Percentiles rank a stretch among this genome's conserved stretches.
These are phyloP conservation scores for Gymnocypris eckloni DNA, from an alignment of 2,797 vertebrate genomes.

Conservation along the genomic window DNA sequence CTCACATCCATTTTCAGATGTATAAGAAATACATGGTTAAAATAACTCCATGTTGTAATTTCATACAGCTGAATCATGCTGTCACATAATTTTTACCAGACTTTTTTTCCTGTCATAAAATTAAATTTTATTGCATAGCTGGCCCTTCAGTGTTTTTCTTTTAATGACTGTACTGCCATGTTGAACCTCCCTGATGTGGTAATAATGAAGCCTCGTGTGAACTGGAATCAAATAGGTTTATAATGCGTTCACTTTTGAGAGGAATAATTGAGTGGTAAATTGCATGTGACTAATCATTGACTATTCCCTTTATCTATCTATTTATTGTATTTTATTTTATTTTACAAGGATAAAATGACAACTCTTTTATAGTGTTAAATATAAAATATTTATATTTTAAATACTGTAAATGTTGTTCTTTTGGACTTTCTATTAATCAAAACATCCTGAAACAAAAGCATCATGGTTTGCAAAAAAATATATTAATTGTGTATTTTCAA, in stretches of 20 bases:
- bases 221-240: too few relatives aligned
- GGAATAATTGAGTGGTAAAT: too few relatives aligned
- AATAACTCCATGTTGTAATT: neutral
- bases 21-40: slow-evolving; percentile 4
- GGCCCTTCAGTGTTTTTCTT: neutral
- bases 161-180: too few relatives aligned
- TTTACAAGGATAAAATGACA: neutral
- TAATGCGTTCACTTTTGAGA: too few relatives aligned
- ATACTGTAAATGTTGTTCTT: neutral
- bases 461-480: neutral
- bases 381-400: neutral
- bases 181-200: too few relatives aligned
- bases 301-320: neutral
- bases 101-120: slow-evolving; percentile 1
- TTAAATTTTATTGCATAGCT: slow-evolving; percentile 4
- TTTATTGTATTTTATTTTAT: too few relatives aligned
- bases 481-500: neutral
- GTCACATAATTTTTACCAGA: neutral
- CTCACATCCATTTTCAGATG: neutral
- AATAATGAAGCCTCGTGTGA: too few relatives aligned
- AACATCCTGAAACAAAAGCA: neutral
- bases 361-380: neutral
- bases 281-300: too few relatives aligned
- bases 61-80: slow-evolving; percentile 4
- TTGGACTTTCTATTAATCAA: neutral